Evolutionary conservation across 2,888 invertebrate genomes (phyloP).

Genomic region (Alentia gelatinosa): DNA sequence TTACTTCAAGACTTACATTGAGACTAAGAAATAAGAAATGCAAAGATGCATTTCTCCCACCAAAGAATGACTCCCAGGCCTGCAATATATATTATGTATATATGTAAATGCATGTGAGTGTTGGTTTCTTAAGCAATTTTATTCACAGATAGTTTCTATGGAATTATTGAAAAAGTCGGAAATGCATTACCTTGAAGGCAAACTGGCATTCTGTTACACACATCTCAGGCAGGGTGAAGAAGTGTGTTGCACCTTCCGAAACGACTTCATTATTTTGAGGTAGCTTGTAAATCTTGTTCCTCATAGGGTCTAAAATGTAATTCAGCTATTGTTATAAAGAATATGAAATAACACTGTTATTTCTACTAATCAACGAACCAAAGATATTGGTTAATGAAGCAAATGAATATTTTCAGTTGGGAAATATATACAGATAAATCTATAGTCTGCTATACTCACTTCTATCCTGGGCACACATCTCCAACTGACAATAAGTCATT

Average conservation of each 20-base stretch:
- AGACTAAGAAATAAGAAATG: background rate
- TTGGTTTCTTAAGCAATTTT: background rate
- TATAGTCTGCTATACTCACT: background rate
- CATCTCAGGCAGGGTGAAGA: background rate
- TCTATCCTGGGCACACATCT: background rate
- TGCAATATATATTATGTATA: background rate
- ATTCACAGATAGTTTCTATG: background rate
- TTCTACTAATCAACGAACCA: background rate
- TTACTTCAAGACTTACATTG: background rate
- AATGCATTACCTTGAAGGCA: background rate
- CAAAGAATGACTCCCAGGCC: background rate
- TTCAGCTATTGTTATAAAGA: background rate
- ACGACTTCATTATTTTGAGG: background rate
- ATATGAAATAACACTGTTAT: background rate
- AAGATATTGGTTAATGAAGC: background rate
- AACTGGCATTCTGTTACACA: slow-evolving; percentile 31
- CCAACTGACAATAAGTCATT: background rate
- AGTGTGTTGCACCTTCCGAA: background rate
- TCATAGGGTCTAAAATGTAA: background rate
- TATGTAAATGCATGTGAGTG: background rate
- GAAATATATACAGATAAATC: background rate
- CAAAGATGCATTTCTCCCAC: background rate
- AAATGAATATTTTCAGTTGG: background rate
- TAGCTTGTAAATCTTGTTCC: background rate
- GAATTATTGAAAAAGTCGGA: background rate